phyloP scores from a whole-genome alignment of 2,113 vertebrate genomes.

The Microtus oregoni region DNA sequence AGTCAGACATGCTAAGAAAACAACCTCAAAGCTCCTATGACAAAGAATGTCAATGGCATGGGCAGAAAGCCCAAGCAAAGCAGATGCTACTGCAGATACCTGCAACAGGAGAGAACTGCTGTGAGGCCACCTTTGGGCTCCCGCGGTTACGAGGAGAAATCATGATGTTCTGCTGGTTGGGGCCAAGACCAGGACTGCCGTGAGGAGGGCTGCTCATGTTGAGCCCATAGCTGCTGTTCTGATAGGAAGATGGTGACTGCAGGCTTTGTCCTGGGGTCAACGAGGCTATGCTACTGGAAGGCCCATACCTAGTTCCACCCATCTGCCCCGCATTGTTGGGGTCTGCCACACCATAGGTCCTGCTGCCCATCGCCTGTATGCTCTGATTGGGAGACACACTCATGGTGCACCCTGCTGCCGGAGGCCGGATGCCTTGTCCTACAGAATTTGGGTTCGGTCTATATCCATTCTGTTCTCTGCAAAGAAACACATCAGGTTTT shows the following conservation, averaged over 20 bases:
- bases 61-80: not conserved
- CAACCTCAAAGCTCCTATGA: not conserved
- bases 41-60: slow-evolving; percentile 30
- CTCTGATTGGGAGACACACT: slow-evolving; percentile 89
- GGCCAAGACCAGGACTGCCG: slow-evolving; percentile 92
- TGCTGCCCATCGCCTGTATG: slow-evolving; percentile 88
- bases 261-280: slow-evolving; percentile 81
- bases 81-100: slow-evolving; percentile 85
- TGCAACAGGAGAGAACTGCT: slow-evolving; percentile 95
- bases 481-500: slow-evolving; percentile 69
- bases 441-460: slow-evolving; percentile 90
- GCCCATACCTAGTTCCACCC: slow-evolving; percentile 82
- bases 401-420: slow-evolving; percentile 89
- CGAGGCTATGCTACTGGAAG: slow-evolving; percentile 79
- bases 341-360: slow-evolving; percentile 86
- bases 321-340: slow-evolving; percentile 83
- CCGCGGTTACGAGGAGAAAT: slow-evolving; percentile 94
- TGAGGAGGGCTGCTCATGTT: slow-evolving; percentile 95
- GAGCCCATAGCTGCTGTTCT: slow-evolving; percentile 91
- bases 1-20: not conserved
- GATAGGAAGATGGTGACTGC: slow-evolving; percentile 91
- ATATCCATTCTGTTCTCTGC: slow-evolving; percentile 95
- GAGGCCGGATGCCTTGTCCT: slow-evolving; percentile 89
- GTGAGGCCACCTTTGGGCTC: slow-evolving; percentile 95
- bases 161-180: slow-evolving; percentile 93